Percentiles rank a stretch among this genome's conserved stretches.
phyloP scores from a whole-genome alignment of 2,888 invertebrate genomes.

The Drosophila recens region DNA sequence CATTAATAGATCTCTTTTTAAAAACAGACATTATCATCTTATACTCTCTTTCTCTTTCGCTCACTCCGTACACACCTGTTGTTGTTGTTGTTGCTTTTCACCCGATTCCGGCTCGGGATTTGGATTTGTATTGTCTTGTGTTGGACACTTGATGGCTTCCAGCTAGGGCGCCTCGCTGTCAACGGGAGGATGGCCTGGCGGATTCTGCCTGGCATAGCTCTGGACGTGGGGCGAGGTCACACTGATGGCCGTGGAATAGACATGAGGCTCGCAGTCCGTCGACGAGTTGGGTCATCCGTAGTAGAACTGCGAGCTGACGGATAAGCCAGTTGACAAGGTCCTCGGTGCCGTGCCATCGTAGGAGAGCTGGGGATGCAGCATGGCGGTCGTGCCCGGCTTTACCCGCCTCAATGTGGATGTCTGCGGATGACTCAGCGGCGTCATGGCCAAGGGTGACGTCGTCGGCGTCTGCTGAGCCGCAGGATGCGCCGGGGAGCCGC shows the following conservation, averaged over 20 bases:
- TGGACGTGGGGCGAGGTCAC: conserved; percentile 34
- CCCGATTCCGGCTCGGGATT: conserved; percentile 6
- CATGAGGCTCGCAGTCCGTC: conserved; percentile 60
- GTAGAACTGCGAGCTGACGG: conserved; percentile 84
- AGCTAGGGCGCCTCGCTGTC: conserved; percentile 52
- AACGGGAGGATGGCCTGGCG: conserved; percentile 17
- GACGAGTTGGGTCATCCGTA: conserved; percentile 84
- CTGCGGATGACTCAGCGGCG: conserved; percentile 53
- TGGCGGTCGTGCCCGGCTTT: conserved; percentile 56
- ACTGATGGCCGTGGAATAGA: conserved; percentile 54
- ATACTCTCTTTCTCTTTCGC: conserved; percentile 10
- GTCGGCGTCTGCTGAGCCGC: conserved; percentile 42
- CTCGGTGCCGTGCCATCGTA: conserved; percentile 85
- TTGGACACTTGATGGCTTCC: conserved; percentile 21
- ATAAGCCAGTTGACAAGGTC: conserved; percentile 84
- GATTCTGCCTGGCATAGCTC: conserved; percentile 30
- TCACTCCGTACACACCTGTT: conserved; percentile 43
- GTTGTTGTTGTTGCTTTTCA: conserved; percentile 45
- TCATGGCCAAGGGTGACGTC: conserved; percentile 53
- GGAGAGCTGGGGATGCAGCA: conserved; percentile 78
- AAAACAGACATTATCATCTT: conserved; percentile 51
- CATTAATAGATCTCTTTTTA: conserved; percentile 23
- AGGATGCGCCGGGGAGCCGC: conserved; percentile 67
- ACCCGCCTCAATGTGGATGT: conserved; percentile 70
- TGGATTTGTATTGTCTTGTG: conserved; percentile 69